phyloP scores from a whole-genome alignment of 2,113 vertebrate species.

The Coturnix japonica region DNA sequence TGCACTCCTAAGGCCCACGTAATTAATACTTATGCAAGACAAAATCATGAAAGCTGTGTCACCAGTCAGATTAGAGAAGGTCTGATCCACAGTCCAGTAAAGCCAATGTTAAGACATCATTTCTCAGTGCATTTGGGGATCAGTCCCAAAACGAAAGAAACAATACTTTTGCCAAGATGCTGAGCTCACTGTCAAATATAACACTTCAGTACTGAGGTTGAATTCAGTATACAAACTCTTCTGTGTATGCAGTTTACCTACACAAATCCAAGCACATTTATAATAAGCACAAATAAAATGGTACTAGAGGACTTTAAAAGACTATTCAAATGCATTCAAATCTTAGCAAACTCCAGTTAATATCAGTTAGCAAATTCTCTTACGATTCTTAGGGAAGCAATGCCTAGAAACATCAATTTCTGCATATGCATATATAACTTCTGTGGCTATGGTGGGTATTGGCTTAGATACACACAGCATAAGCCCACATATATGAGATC shows the following conservation, averaged over 20 bases:
- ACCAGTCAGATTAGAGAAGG: neutral
- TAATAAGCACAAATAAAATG: neutral
- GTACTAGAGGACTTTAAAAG: neutral
- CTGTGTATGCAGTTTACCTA: neutral
- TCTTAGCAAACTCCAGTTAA: neutral
- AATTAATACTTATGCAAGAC: neutral
- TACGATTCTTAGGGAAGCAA: too few species aligned
- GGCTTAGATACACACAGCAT: fast-evolving
- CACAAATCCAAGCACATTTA: neutral
- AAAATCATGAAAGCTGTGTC: neutral
- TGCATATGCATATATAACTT: neutral
- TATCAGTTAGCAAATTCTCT: neutral
- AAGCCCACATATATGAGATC: neutral
- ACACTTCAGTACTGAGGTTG: neutral
- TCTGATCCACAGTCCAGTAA: neutral
- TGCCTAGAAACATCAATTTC: neutral
- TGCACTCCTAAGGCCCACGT: neutral
- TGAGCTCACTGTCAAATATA: neutral
- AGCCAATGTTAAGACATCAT: neutral
- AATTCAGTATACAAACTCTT: neutral
- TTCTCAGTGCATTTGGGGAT: neutral
- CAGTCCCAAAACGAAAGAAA: neutral
- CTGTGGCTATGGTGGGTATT: neutral
- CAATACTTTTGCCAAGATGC: neutral
- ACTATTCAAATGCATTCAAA: neutral